Conservation (phyloP, 1,140 invertebrate species). For the Nylanderia fulva region DNA sequence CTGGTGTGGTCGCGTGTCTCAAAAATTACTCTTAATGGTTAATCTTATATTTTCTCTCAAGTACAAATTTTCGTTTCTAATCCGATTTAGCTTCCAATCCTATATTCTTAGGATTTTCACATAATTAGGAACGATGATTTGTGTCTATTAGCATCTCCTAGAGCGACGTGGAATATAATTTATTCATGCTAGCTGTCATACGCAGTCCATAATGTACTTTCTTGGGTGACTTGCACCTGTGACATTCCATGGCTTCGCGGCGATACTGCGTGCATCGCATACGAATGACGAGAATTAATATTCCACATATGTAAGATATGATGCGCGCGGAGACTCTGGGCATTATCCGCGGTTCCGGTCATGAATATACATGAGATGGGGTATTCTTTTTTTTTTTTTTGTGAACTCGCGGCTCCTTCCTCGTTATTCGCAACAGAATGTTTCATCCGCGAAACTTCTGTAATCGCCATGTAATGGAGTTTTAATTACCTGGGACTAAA, state of each 20-base stretch:
- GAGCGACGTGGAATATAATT: conserved; percentile 43
- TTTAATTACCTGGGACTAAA: conserved; percentile 61
- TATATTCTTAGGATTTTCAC: conserved; percentile 40
- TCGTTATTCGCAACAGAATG: conserved; percentile 48
- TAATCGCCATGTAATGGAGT: conserved; percentile 60
- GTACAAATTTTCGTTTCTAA: background rate
- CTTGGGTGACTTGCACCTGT: conserved; percentile 75
- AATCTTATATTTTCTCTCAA: conserved; percentile 14
- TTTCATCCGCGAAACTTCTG: background rate
- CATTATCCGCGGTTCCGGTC: conserved; percentile 69
- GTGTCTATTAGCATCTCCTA: conserved; percentile 28
- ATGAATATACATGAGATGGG: conserved; percentile 69
- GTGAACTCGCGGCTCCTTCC: conserved; percentile 1
- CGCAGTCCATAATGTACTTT: conserved; percentile 62
- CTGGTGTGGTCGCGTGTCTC: background rate
- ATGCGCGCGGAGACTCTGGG: conserved; percentile 60
- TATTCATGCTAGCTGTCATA: conserved; percentile 39
- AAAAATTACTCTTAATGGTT: background rate
- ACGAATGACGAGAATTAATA: conserved; percentile 80
- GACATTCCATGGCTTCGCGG: conserved; percentile 60
- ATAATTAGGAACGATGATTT: conserved; percentile 58
- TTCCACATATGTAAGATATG: conserved; percentile 77
- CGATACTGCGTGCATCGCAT: conserved; percentile 66
- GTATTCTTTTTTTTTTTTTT: conserved; percentile 25
- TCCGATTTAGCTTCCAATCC: background rate